phyloP scores from a whole-genome alignment of 2,113 vertebrate species.

The Silurus glanis region DNA sequence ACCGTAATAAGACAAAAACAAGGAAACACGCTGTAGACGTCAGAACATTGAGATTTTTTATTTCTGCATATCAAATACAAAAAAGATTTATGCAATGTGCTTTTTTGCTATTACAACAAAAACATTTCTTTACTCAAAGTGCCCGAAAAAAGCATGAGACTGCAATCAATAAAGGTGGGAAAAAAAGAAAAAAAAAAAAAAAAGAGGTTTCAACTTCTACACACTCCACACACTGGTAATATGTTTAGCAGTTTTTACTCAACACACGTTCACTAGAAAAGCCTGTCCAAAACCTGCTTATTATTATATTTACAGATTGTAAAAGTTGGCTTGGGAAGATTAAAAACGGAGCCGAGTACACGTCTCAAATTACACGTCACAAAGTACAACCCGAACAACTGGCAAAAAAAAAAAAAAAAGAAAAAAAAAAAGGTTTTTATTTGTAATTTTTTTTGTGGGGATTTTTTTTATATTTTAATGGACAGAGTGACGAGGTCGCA shows the following conservation, averaged over 20 bases:
- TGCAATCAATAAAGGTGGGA: conserved; percentile 68
- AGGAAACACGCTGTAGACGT: conserved; percentile 18
- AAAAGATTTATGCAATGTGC: conserved; percentile 75
- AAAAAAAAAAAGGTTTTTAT: no score
- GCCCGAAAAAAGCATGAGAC: conserved; percentile 43
- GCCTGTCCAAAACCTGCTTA: conserved; percentile 17
- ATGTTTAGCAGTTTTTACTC: conserved; percentile 50
- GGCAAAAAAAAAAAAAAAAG: no score
- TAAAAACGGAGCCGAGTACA: background rate
- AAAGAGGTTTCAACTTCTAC: conserved; percentile 61
- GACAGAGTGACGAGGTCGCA: no score
- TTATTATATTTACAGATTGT: conserved; percentile 45
- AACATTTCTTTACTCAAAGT: conserved; percentile 36
- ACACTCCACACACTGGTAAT: conserved; percentile 38
- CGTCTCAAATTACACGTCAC: background rate
- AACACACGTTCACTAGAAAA: conserved; percentile 39
- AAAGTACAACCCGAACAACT: no score
- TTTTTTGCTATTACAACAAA: conserved; percentile 54
- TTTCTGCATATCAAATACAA: conserved; percentile 81
- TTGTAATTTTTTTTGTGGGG: no score
- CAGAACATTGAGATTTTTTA: conserved; percentile 78
- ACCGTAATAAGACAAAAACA: no score
- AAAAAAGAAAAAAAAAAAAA: conserved; percentile 63
- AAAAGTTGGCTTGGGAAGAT: background rate
- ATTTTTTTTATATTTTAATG: no score